Conservation (phyloP, 2,113 vertebrate species). For the Myrmophylax atrothorax region DNA sequence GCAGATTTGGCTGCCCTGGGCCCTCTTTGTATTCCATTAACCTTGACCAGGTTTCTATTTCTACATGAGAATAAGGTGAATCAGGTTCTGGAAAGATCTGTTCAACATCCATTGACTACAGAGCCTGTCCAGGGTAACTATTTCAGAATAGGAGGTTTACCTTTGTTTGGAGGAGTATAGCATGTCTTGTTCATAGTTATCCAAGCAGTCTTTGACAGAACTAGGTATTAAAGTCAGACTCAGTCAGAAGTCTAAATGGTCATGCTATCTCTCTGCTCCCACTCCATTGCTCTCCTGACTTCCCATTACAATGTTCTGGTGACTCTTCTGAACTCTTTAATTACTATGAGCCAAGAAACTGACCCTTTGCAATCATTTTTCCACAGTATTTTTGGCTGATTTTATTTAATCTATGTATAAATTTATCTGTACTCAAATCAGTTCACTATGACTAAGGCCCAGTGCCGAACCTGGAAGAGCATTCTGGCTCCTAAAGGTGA, state of each 20-base stretch:
- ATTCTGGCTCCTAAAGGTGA: neutral
- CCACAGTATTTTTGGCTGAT: neutral
- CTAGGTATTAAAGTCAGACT: neutral
- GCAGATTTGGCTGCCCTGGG: neutral
- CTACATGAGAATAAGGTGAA: neutral
- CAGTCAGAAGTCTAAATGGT: neutral
- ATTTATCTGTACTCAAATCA: neutral
- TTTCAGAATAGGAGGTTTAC: neutral
- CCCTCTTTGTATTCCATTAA: neutral
- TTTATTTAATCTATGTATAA: neutral
- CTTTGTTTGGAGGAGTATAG: neutral
- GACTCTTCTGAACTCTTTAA: neutral
- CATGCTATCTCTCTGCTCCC: neutral
- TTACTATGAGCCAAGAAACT: neutral
- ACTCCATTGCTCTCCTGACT: neutral
- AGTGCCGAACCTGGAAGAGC: neutral
- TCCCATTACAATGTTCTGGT: neutral
- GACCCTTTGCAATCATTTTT: neutral
- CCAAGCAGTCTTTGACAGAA: neutral
- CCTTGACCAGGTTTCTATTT: neutral
- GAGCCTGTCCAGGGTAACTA: neutral
- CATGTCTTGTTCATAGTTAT: neutral
- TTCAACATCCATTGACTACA: neutral
- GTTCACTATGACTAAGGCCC: neutral
- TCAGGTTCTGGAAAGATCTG: neutral